Conservation (phyloP, 2,113 vertebrate genomes). For the Tragelaphus scriptus region DNA sequence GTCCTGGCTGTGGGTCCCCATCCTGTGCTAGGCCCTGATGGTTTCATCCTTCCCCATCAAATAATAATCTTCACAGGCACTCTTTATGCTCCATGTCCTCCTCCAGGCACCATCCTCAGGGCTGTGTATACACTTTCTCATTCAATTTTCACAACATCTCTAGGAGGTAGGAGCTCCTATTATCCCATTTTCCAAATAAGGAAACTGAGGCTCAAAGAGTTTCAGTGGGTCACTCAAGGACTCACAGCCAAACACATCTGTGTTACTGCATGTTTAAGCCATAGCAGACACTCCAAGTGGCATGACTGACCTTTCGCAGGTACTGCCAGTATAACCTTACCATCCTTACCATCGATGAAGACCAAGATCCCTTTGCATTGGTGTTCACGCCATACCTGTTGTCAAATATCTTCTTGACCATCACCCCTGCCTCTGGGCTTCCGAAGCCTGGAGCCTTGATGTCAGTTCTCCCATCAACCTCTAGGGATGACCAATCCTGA, state of each 20-base stretch:
- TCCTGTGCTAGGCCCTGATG: background rate
- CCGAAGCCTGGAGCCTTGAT: background rate
- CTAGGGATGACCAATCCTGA: constrained; percentile 98
- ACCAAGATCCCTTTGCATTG: background rate
- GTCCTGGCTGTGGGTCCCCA: background rate
- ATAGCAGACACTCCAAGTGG: background rate
- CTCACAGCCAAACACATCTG: background rate
- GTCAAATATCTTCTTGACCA: background rate
- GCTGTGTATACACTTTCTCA: background rate
- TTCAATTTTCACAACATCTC: background rate
- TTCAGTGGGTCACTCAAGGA: background rate
- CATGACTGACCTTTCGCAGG: background rate
- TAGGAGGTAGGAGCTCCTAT: background rate
- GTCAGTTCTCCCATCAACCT: background rate
- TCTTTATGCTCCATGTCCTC: background rate
- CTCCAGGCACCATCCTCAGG: background rate
- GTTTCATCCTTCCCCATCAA: background rate
- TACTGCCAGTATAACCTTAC: background rate
- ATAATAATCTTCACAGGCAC: background rate
- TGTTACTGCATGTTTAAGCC: background rate
- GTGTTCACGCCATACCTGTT: background rate
- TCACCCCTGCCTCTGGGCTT: background rate
- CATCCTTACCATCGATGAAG: background rate
- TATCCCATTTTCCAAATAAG: background rate
- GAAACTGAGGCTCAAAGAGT: background rate